phyloP scores from a whole-genome alignment of 2,888 invertebrate genomes.

The Cerastis leucographa region DNA sequence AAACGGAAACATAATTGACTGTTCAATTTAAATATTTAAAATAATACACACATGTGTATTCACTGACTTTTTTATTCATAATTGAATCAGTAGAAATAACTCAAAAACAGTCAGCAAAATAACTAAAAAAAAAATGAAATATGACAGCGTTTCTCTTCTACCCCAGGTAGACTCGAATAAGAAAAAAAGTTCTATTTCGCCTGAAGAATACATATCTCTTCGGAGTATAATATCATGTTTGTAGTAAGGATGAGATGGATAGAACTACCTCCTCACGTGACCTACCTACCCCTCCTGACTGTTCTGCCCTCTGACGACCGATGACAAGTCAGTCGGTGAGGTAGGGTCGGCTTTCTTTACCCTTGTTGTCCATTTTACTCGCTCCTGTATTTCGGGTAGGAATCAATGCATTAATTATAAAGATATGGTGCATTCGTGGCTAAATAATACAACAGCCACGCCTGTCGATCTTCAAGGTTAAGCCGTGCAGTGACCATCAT shows the following conservation, averaged over 20 bases:
- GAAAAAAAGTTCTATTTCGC: neutral
- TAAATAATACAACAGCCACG: no score
- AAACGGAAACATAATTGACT: conserved; percentile 16
- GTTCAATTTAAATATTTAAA: conserved; percentile 6
- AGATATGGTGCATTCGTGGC: no score
- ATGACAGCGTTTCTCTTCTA: no score
- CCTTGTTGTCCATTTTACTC: neutral
- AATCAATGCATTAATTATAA: neutral
- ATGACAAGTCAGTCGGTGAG: neutral
- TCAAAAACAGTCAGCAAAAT: neutral
- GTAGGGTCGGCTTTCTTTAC: neutral
- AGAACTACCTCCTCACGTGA: neutral
- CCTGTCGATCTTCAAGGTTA: no score
- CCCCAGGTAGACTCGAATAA: no score
- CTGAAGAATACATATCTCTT: neutral
- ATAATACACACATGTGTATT: neutral
- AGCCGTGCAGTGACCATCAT: no score
- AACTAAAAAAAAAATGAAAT: neutral
- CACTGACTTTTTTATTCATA: neutral
- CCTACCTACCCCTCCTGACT: neutral
- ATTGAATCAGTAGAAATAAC: neutral
- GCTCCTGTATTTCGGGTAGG: neutral
- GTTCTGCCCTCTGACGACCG: neutral
- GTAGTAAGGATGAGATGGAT: neutral
- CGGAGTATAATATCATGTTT: neutral